A percentile compares a stretch with the other conserved stretches of the same genome.
Evolutionary conservation across 2,888 invertebrate species (phyloP).

Genomic region (Taphrorychus bicolor): DNA sequence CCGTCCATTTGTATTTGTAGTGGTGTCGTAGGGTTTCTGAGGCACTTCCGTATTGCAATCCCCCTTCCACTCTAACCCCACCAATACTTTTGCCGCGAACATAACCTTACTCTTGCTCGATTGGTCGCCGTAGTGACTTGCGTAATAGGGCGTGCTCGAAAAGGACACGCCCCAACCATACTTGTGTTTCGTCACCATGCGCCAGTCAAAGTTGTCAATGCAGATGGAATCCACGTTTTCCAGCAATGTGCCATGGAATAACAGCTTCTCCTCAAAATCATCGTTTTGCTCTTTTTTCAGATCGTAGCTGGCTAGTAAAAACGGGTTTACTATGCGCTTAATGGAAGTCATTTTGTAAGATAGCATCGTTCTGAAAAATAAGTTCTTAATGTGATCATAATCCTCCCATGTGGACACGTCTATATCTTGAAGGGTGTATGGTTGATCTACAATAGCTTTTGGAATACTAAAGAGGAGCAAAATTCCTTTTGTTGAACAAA

Average conservation of each 20-base stretch:
- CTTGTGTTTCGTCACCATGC: not conserved
- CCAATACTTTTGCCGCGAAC: not conserved
- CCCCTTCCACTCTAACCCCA: not conserved
- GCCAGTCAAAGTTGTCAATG: conserved; percentile 19
- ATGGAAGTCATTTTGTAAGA: not conserved
- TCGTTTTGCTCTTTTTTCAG: not conserved
- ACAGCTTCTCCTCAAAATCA: not conserved
- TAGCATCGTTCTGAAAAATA: not conserved
- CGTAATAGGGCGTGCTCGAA: conserved; percentile 19
- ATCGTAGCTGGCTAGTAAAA: not conserved
- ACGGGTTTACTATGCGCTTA: not conserved
- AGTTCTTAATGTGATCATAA: not conserved
- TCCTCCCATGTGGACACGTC: not conserved
- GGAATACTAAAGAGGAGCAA: no score
- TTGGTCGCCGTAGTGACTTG: conserved; percentile 10
- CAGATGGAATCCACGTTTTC: not conserved
- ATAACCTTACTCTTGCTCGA: not conserved
- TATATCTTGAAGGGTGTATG: no score
- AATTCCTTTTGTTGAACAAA: no score
- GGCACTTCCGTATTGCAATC: not conserved
- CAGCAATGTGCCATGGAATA: not conserved
- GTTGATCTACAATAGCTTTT: no score
- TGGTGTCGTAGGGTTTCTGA: not conserved
- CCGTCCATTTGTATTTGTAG: not conserved
- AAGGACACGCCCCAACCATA: conserved; percentile 22